phyloP scores from a whole-genome alignment of 2,888 invertebrate species.

The Phrixothrix hirtus region DNA sequence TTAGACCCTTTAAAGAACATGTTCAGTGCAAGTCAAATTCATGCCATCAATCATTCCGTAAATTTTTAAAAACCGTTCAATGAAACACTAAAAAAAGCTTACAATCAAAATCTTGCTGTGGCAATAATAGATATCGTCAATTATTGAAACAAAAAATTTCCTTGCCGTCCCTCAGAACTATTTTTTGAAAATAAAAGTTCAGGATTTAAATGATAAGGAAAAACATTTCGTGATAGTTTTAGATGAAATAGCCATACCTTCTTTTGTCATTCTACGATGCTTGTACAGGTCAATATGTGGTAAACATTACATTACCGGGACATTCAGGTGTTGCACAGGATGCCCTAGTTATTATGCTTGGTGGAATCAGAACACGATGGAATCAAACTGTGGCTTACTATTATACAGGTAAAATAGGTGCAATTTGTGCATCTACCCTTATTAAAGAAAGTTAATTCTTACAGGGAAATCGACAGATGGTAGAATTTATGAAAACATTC shows the following conservation, averaged over 20 bases:
- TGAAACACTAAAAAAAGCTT: no score
- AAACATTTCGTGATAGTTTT: not conserved
- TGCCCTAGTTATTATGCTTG: not conserved
- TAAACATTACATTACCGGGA: no score
- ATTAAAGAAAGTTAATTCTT: not conserved
- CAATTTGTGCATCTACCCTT: not conserved
- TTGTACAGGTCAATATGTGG: not conserved
- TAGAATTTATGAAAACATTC: not conserved
- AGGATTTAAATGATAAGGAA: not conserved
- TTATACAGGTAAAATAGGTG: no score
- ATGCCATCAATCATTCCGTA: no score
- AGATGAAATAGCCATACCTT: not conserved
- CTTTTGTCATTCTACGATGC: not conserved
- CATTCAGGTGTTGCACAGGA: no score
- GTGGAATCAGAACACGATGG: not conserved
- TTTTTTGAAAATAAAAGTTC: not conserved
- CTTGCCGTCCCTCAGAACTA: not conserved
- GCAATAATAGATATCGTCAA: no score
- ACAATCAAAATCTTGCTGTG: no score
- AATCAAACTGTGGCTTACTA: no score
- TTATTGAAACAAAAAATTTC: not conserved
- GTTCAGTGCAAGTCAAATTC: no score
- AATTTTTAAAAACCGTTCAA: no score
- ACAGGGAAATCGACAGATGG: not conserved
- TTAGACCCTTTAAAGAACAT: no score